These are phyloP conservation scores for Drosophila pruinosa DNA, from an alignment of 1,140 invertebrate genomes.

Conservation along the genomic window DNA sequence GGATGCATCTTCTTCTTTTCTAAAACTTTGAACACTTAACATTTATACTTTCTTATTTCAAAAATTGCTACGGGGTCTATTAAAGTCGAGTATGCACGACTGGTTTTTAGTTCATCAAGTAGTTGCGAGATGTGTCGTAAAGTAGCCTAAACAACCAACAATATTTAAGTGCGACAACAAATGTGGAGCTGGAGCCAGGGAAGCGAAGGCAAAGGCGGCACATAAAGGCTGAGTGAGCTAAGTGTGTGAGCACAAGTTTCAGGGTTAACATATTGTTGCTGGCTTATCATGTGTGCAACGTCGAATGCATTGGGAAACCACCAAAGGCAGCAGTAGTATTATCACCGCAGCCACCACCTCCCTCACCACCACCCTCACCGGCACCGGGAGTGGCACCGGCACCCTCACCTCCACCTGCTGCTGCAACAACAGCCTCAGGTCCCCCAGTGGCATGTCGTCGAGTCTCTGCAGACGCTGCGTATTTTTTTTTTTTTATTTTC, in stretches of 20 bases:
- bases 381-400: not conserved
- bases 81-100: no score
- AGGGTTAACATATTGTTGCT: conserved; percentile 82
- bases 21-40: no score
- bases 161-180: not conserved
- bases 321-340: not conserved
- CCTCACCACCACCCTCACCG: not conserved
- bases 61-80: no score
- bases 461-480: not conserved
- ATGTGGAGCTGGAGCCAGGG: not conserved
- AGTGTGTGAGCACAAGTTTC: conserved; percentile 37
- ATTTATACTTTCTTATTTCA: no score
- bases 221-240: not conserved
- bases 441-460: not conserved
- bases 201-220: no score
- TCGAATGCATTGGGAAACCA: not conserved
- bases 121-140: not conserved
- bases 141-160: not conserved
- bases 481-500: conserved; percentile 25
- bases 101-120: no score
- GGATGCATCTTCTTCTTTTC: no score
- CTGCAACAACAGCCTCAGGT: conserved; percentile 10
- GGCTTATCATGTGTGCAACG: conserved; percentile 49
- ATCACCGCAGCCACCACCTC: not conserved
- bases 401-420: conserved; percentile 3